A percentile compares a stretch with the other conserved stretches of the same genome.
Evolutionary conservation across 2,888 invertebrate species (phyloP).

Genomic region (Pseudococcus viburni): DNA sequence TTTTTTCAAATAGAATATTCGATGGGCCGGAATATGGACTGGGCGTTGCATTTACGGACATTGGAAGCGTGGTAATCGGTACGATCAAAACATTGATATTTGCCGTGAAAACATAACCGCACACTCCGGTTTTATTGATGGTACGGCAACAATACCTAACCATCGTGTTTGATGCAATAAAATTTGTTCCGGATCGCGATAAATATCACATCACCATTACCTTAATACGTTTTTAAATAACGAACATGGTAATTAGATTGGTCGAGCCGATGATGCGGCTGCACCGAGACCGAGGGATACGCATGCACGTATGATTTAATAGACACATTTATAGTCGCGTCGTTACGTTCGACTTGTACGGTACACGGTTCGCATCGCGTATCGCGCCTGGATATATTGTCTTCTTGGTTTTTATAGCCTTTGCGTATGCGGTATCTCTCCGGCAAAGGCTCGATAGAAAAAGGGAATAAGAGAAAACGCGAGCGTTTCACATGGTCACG

Average conservation of each 20-base stretch:
- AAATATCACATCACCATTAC: slow-evolving; percentile 38
- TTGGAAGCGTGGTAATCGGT: slow-evolving; percentile 14
- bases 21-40: too few species aligned
- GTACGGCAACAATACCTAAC: background rate
- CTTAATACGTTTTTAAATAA: slow-evolving; percentile 50
- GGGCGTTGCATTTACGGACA: too few species aligned
- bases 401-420: background rate
- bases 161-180: slow-evolving; percentile 38
- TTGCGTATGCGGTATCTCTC: background rate
- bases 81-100: slow-evolving; percentile 53
- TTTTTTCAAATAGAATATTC: too few species aligned
- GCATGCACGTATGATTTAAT: slow-evolving; percentile 54
- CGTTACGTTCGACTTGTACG: slow-evolving; percentile 27
- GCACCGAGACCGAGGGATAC: slow-evolving; percentile 23
- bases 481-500: too few species aligned
- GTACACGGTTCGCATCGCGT: background rate
- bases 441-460: background rate
- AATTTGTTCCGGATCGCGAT: slow-evolving; percentile 38
- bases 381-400: background rate
- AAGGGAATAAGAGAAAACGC: background rate
- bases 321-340: slow-evolving; percentile 52
- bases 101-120: slow-evolving; percentile 36
- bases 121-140: slow-evolving; percentile 45
- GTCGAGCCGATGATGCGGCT: background rate
- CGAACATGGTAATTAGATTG: slow-evolving; percentile 42